These are phyloP conservation scores for Microplitis mediator DNA, from an alignment of 1,140 invertebrate species.

Conservation along the genomic window DNA sequence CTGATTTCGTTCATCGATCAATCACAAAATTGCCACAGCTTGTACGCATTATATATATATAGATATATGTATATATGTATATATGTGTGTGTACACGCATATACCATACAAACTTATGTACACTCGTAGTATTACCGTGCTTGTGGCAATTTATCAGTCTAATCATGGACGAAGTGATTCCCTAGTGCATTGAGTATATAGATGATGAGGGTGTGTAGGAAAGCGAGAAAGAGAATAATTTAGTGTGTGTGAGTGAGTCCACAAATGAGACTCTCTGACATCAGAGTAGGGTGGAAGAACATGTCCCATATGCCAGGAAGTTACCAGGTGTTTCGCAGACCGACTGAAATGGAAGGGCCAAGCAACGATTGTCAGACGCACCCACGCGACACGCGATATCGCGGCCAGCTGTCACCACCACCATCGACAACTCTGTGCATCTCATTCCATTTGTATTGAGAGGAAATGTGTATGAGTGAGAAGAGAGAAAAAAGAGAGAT, in stretches of 20 bases:
- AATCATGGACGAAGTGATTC: conserved; percentile 48
- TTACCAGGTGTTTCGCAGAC: conserved; percentile 47
- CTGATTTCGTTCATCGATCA: conserved; percentile 39
- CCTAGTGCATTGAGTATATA: conserved; percentile 24
- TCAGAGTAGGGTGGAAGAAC: not conserved
- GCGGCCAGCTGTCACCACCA: conserved; percentile 44
- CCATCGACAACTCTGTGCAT: conserved; percentile 22
- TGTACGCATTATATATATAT: not conserved
- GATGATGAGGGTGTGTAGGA: not conserved
- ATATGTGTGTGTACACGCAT: not conserved
- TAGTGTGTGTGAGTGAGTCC: too few relatives aligned
- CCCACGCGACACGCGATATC: conserved; percentile 45
- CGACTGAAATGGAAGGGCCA: not conserved
- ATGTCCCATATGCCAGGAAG: conserved; percentile 46
- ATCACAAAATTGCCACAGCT: conserved; percentile 46
- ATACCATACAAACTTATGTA: not conserved
- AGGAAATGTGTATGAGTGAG: too few relatives aligned
- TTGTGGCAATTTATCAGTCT: conserved; percentile 48
- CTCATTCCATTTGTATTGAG: not conserved
- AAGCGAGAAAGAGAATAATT: conserved; percentile 1
- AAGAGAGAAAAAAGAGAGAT: too few relatives aligned
- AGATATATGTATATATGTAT: not conserved
- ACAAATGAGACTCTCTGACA: not conserved
- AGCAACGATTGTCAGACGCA: conserved; percentile 7
- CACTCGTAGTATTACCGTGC: not conserved